Percentiles rank a stretch among this genome's conserved stretches.
These are phyloP conservation scores for Manis javanica DNA, from an alignment of 2,797 vertebrate species.

Conservation along the genomic window DNA sequence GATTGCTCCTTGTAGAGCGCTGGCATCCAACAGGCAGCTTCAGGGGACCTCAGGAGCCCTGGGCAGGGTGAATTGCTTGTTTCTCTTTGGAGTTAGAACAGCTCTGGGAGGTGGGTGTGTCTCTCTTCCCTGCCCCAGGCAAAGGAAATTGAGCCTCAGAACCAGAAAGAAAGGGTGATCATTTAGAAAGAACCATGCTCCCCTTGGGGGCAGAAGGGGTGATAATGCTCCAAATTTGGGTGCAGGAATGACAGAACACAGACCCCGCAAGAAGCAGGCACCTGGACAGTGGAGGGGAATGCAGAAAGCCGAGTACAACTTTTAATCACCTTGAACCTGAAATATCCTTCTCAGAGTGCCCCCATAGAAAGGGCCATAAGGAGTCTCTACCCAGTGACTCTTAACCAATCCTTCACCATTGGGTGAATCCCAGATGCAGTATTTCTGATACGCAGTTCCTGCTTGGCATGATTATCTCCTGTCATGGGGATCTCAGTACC, in stretches of 20 bases:
- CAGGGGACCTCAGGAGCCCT: neutral
- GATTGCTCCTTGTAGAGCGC: neutral
- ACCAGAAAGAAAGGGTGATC: neutral
- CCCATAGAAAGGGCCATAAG: neutral
- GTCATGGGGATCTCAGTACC: neutral
- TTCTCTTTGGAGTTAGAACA: neutral
- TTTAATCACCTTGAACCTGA: neutral
- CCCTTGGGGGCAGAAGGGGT: neutral
- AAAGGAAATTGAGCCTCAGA: neutral
- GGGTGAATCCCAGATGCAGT: rapidly evolving
- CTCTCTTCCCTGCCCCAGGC: neutral
- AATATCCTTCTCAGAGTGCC: neutral
- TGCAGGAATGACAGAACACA: neutral
- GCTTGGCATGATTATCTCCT: neutral
- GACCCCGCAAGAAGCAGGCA: neutral
- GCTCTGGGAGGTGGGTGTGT: neutral
- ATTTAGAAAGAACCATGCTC: neutral
- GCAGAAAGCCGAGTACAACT: neutral
- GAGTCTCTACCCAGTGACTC: too few relatives aligned
- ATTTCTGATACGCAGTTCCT: neutral
- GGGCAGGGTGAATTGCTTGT: neutral
- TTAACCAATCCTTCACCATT: neutral
- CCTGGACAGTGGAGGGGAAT: neutral
- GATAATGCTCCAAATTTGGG: neutral
- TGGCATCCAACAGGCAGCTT: neutral